Percentiles rank a stretch among this genome's conserved stretches.
Conservation (phyloP, 2,888 invertebrate species). For the Capitulum mitella region DNA sequence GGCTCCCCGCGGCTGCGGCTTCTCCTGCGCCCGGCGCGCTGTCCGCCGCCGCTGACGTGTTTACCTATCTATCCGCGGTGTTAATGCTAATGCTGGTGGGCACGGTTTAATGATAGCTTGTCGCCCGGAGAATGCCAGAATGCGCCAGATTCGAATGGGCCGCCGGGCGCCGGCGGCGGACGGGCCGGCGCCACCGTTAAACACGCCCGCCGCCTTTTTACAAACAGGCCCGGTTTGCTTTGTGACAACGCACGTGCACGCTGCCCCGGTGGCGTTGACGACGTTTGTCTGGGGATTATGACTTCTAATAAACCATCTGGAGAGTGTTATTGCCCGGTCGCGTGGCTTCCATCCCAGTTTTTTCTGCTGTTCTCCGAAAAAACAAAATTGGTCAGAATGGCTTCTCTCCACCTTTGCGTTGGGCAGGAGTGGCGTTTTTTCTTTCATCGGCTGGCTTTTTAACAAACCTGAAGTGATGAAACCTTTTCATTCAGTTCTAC, state of each 20-base stretch:
- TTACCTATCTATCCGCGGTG: neutral
- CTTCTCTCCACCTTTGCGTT: too few relatives aligned
- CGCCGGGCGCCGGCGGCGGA: neutral
- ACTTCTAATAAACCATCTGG: neutral
- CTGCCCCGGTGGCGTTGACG: neutral
- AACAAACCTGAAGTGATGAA: too few relatives aligned
- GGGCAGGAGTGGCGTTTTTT: too few relatives aligned
- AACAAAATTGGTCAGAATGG: too few relatives aligned
- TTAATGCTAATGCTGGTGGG: slow-evolving; percentile 14
- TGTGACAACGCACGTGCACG: neutral
- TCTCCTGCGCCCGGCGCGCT: neutral
- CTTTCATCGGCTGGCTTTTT: too few relatives aligned
- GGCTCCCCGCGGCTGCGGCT: neutral
- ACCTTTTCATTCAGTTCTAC: too few relatives aligned
- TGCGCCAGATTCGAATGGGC: slow-evolving; percentile 2
- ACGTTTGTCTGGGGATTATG: neutral
- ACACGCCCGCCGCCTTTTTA: neutral
- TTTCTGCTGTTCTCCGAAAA: neutral
- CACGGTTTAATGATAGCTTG: slow-evolving; percentile 16
- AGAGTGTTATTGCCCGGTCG: neutral
- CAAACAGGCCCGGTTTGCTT: neutral
- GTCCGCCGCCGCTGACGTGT: neutral
- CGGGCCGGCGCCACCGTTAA: neutral
- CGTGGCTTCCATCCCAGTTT: neutral
- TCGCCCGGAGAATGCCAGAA: neutral